A percentile compares a stretch with the other conserved stretches of the same genome.
Evolutionary conservation across 2,888 invertebrate species (phyloP).

Genomic region (Deroplatys truncata): DNA sequence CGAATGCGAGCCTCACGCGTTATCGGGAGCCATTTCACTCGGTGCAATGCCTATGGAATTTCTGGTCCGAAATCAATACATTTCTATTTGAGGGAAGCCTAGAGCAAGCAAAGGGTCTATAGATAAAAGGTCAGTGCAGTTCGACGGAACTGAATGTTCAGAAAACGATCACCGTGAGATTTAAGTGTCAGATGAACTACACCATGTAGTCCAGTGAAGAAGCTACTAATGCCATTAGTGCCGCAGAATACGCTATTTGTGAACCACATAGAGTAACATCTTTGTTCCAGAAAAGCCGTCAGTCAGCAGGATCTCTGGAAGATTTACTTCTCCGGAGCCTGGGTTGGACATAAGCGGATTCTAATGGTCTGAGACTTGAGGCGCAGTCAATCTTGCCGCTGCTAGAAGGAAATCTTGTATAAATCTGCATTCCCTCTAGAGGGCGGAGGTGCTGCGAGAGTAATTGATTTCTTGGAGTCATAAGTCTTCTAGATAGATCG

Average conservation of each 20-base stretch:
- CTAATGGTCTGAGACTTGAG: neutral
- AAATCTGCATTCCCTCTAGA: neutral
- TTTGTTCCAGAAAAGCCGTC: neutral
- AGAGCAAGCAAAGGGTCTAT: too few relatives aligned
- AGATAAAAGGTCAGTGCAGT: too few relatives aligned
- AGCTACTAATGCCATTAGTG: neutral
- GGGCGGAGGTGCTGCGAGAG: neutral
- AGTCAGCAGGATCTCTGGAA: neutral
- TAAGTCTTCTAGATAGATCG: neutral
- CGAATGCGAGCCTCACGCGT: too few relatives aligned
- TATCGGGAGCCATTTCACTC: too few relatives aligned
- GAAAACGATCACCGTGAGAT: too few relatives aligned
- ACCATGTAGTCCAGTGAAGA: neutral
- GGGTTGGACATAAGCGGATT: neutral
- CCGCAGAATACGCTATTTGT: neutral
- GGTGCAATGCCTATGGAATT: too few relatives aligned
- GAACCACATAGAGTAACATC: neutral
- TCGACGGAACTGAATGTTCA: too few relatives aligned
- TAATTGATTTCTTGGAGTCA: neutral
- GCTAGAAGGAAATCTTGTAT: neutral
- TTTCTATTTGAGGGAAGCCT: too few relatives aligned
- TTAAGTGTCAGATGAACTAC: neutral
- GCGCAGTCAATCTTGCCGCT: neutral
- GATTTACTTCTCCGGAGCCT: neutral
- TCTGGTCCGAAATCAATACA: too few relatives aligned